Conservation (phyloP, 1,140 invertebrate species). For the Drosophila equinoxialis region DNA sequence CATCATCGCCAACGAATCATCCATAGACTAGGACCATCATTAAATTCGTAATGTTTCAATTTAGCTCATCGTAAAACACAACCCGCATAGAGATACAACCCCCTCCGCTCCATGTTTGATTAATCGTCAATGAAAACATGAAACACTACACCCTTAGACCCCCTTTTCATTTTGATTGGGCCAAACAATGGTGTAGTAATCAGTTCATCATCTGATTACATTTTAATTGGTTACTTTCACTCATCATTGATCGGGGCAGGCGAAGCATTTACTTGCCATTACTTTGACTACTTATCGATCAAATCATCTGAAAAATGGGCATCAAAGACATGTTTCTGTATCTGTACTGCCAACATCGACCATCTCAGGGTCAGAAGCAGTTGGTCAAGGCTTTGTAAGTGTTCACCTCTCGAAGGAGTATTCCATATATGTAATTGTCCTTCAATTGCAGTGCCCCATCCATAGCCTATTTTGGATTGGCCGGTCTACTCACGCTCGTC, state of each 20-base stretch:
- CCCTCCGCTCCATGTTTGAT: slow-evolving; percentile 28
- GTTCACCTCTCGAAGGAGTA: background rate
- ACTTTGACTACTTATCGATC: background rate
- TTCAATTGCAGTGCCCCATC: slow-evolving; percentile 43
- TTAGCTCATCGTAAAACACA: slow-evolving; percentile 40
- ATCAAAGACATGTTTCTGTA: slow-evolving; percentile 43
- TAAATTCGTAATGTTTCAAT: slow-evolving; percentile 50
- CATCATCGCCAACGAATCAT: background rate
- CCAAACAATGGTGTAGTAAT: slow-evolving; percentile 32
- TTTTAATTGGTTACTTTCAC: background rate
- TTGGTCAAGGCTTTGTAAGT: slow-evolving; percentile 52
- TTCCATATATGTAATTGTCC: no score
- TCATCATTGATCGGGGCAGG: background rate
- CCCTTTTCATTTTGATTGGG: slow-evolving; percentile 12
- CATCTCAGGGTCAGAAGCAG: slow-evolving; percentile 28
- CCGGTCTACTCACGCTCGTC: slow-evolving; percentile 34
- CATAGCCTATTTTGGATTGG: slow-evolving; percentile 46
- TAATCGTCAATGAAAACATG: slow-evolving; percentile 26
- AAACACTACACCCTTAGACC: background rate
- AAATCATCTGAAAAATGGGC: slow-evolving; percentile 38
- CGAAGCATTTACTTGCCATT: background rate
- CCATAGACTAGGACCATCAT: slow-evolving; percentile 43
- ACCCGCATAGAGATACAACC: background rate
- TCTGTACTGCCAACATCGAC: slow-evolving; percentile 26
- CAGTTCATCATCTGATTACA: slow-evolving; percentile 32